Conservation (phyloP, 2,888 invertebrate genomes). For the Oithona nana region DNA sequence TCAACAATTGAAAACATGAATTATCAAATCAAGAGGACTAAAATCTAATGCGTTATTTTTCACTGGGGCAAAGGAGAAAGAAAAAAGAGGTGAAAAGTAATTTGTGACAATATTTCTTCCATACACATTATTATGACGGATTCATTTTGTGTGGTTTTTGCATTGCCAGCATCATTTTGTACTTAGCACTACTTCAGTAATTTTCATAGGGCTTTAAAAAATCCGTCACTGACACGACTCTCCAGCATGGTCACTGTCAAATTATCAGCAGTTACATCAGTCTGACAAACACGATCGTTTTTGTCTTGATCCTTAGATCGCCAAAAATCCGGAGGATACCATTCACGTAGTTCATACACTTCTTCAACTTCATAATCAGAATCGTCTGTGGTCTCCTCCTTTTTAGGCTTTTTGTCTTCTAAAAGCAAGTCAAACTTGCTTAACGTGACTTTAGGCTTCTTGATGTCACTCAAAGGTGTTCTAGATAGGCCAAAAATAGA, state of each 20-base stretch:
- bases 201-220: slow-evolving; percentile 11
- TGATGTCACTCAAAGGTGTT: background rate
- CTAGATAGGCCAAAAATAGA: background rate
- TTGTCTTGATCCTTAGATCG: background rate
- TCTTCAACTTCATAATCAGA: slow-evolving; percentile 4
- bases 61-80: too few relatives aligned
- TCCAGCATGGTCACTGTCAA: slow-evolving; percentile 14
- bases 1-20: too few relatives aligned
- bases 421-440: slow-evolving; percentile 1
- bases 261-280: slow-evolving; percentile 9
- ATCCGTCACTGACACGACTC: slow-evolving; percentile 6
- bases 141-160: too few relatives aligned
- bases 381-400: background rate
- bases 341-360: slow-evolving; percentile 11
- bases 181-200: background rate
- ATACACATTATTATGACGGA: too few relatives aligned
- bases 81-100: too few relatives aligned
- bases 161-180: too few relatives aligned
- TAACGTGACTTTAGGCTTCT: background rate
- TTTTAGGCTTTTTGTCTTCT: background rate
- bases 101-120: too few relatives aligned
- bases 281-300: background rate
- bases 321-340: slow-evolving; percentile 16
- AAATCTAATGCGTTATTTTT: too few relatives aligned
- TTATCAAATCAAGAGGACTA: too few relatives aligned